These are phyloP conservation scores for Palaemon carinicauda DNA, from an alignment of 1,140 invertebrate genomes.

Conservation along the genomic window DNA sequence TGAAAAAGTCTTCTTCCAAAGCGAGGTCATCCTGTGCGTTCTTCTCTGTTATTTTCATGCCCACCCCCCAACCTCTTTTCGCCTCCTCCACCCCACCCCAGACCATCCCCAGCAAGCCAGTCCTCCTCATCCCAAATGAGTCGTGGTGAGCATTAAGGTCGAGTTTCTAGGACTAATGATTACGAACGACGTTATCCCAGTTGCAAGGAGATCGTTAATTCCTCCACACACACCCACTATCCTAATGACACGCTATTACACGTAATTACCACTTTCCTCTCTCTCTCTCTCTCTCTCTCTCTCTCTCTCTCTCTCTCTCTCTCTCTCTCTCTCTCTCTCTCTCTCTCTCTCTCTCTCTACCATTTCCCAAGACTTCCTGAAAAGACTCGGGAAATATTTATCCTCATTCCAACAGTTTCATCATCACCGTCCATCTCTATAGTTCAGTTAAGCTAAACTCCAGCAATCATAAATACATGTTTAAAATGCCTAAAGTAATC, in stretches of 20 bases:
- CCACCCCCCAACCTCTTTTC: not conserved
- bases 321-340: not conserved
- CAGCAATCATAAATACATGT: too few relatives aligned
- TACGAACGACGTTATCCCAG: slow-evolving; percentile 27
- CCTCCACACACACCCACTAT: not conserved
- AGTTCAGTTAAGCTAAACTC: too few relatives aligned
- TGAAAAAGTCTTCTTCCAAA: not conserved
- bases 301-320: not conserved
- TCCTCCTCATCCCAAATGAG: not conserved
- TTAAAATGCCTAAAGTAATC: too few relatives aligned
- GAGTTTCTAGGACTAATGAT: slow-evolving; percentile 21
- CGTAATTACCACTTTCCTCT: slow-evolving; percentile 14
- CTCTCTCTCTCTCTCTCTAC: not conserved
- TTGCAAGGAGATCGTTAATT: slow-evolving; percentile 40
- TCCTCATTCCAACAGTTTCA: not conserved
- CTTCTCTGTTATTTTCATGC: not conserved
- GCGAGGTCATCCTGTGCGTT: not conserved
- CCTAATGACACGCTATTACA: slow-evolving; percentile 29
- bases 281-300: not conserved
- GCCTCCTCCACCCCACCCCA: not conserved
- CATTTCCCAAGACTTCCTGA: too few relatives aligned
- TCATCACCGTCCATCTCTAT: not conserved
- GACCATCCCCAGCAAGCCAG: not conserved
- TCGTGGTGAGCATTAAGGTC: not conserved
- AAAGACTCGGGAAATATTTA: too few relatives aligned